These are phyloP conservation scores for Dufourea novaeangliae DNA, from an alignment of 1,140 invertebrate species.

Conservation along the genomic window DNA sequence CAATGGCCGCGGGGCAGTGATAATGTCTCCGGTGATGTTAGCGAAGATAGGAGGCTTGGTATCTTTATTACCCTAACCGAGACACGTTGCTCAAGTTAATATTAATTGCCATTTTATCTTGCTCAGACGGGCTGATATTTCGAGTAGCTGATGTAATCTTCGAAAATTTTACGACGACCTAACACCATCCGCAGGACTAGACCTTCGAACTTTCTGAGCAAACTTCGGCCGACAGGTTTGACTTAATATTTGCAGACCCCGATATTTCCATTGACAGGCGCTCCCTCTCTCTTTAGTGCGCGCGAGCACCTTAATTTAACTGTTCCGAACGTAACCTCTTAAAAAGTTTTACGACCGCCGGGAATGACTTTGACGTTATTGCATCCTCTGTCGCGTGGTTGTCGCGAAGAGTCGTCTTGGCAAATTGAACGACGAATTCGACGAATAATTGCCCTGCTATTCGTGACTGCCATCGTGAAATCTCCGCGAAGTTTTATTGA, in stretches of 20 bases:
- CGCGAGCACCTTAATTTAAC: constrained; percentile 21
- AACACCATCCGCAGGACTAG: constrained; percentile 34
- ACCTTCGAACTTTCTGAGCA: constrained; percentile 42
- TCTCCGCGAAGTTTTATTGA: background rate
- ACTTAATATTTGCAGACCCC: constrained; percentile 24
- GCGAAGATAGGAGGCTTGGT: constrained; percentile 65
- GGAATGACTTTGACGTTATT: background rate
- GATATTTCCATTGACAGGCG: constrained; percentile 27
- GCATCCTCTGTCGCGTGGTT: background rate
- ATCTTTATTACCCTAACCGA: constrained; percentile 79
- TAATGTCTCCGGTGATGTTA: constrained; percentile 72
- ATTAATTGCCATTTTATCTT: constrained; percentile 80
- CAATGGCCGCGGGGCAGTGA: constrained; percentile 62
- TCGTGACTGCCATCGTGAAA: too few species aligned
- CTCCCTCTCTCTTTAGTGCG: background rate
- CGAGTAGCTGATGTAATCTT: constrained; percentile 71
- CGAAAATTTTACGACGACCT: constrained; percentile 67
- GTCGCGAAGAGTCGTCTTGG: background rate
- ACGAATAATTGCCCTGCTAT: constrained; percentile 2
- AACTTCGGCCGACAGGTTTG: constrained; percentile 10
- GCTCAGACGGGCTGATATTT: constrained; percentile 73
- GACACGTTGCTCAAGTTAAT: constrained; percentile 70
- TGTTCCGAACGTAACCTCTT: background rate
- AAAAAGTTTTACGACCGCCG: constrained; percentile 17
- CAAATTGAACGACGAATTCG: background rate